Conservation (phyloP, 2,113 vertebrate species). For the Hippocampus mohnikei region DNA sequence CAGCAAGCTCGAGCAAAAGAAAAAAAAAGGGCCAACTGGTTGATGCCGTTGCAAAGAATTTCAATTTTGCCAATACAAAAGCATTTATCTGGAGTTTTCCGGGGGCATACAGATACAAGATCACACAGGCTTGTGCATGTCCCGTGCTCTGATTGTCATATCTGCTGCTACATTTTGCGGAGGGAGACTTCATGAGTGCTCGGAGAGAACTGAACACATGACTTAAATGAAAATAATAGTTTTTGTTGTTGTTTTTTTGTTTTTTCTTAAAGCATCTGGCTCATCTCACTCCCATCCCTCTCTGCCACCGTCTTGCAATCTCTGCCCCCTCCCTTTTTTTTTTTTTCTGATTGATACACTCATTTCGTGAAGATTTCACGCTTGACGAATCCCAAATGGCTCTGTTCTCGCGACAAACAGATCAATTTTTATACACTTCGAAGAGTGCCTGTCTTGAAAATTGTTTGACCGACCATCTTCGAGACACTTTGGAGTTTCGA, state of each 20-base stretch:
- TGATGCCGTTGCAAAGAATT: constrained; percentile 1
- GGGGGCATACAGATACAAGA: constrained; percentile 32
- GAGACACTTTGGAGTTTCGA: constrained; percentile 33
- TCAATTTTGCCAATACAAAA: constrained; percentile 15
- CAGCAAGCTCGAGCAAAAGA: neutral
- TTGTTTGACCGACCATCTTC: constrained; percentile 73
- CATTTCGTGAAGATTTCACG: constrained; percentile 77
- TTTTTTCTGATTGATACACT: constrained; percentile 74
- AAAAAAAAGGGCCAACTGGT: constrained; percentile 1
- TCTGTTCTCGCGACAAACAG: constrained; percentile 76
- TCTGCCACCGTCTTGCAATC: constrained; percentile 61
- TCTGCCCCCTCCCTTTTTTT: constrained; percentile 36
- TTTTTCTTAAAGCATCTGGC: constrained; percentile 4
- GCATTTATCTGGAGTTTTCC: constrained; percentile 19
- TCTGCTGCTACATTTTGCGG: constrained; percentile 22
- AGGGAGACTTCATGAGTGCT: neutral
- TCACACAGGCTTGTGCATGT: constrained; percentile 14
- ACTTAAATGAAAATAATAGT: constrained; percentile 60
- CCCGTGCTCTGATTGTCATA: constrained; percentile 35
- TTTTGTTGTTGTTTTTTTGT: constrained; percentile 15
- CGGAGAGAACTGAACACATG: constrained; percentile 50
- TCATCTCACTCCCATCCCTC: constrained; percentile 33
- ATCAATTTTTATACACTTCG: constrained; percentile 79
- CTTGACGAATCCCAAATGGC: constrained; percentile 70
- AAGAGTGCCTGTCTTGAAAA: constrained; percentile 79